Conservation (phyloP, 2,113 vertebrate species). For the Heterotis niloticus region DNA sequence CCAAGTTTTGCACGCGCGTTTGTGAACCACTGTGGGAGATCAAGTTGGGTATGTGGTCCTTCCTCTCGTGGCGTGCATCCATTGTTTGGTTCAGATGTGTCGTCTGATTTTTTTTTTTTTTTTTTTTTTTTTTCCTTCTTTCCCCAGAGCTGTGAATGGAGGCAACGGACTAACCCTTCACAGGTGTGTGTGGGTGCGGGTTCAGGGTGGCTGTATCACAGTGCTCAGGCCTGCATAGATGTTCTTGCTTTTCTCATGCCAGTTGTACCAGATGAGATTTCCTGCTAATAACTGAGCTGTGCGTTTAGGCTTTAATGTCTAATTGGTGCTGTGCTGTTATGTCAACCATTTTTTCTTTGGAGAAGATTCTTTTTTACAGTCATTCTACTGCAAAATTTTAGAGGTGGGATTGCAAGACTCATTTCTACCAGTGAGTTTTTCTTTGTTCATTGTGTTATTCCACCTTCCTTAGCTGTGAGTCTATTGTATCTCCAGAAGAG, state of each 20-base stretch:
- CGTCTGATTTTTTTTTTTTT: neutral
- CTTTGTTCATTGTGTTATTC: neutral
- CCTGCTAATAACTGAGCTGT: conserved; percentile 16
- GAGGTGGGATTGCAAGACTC: too few relatives aligned
- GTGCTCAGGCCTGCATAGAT: conserved; percentile 2
- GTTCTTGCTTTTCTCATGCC: conserved; percentile 2
- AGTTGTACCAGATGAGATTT: conserved; percentile 14
- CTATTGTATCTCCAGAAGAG: neutral
- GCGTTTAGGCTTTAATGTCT: neutral
- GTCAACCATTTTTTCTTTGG: neutral
- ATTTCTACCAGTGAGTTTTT: neutral
- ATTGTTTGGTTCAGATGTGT: too few relatives aligned
- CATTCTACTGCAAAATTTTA: too few relatives aligned
- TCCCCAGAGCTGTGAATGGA: neutral
- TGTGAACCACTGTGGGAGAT: too few relatives aligned
- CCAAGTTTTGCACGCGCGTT: too few relatives aligned
- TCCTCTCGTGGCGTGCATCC: too few relatives aligned
- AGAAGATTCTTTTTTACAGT: too few relatives aligned
- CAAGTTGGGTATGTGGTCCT: too few relatives aligned
- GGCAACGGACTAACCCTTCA: neutral
- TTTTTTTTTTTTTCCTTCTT: neutral
- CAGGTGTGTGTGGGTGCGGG: neutral
- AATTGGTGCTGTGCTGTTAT: neutral
- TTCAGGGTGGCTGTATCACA: conserved; percentile 11
- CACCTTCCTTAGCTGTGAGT: neutral